A percentile compares a stretch with the other conserved stretches of the same genome.
phyloP scores from a whole-genome alignment of 92 coral and sea anemone species.

The Zoanthus solanderi region DNA sequence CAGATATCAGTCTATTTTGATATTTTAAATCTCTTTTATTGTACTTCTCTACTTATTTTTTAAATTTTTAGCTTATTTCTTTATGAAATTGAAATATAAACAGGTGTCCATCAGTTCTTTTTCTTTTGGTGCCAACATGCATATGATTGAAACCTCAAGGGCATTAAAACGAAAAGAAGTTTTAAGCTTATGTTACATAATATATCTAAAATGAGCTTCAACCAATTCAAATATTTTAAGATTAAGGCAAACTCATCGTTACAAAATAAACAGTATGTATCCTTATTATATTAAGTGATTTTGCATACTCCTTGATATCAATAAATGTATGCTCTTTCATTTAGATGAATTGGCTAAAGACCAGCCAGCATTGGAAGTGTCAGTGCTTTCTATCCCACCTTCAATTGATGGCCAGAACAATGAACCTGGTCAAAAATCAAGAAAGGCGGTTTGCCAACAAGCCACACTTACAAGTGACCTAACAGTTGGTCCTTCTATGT shows the following conservation, averaged over 20 bases:
- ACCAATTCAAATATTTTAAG: slow-evolving; percentile 17
- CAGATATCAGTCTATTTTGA: slow-evolving; percentile 15
- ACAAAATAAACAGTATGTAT: slow-evolving; percentile 5
- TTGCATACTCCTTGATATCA: slow-evolving; percentile 32
- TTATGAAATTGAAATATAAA: slow-evolving; percentile 4
- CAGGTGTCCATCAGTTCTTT: slow-evolving; percentile 11
- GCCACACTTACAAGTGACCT: slow-evolving; percentile 41
- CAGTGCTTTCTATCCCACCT: slow-evolving; percentile 22
- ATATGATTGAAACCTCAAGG: slow-evolving; percentile 23
- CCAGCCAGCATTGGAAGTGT: slow-evolving; percentile 19
- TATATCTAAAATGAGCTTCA: slow-evolving; percentile 12
- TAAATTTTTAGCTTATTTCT: slow-evolving; percentile 4
- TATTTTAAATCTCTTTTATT: background rate
- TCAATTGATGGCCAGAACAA: slow-evolving; percentile 14
- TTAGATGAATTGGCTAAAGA: slow-evolving; percentile 22
- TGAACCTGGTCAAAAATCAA: slow-evolving; percentile 26
- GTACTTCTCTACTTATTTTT: background rate
- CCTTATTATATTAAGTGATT: slow-evolving; percentile 14
- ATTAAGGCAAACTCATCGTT: background rate
- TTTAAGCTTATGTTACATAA: slow-evolving; percentile 22
- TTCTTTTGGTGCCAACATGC: slow-evolving; percentile 15
- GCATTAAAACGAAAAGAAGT: slow-evolving; percentile 5
- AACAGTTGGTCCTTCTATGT: slow-evolving; percentile 52
- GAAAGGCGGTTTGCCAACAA: slow-evolving; percentile 37
- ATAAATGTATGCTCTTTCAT: slow-evolving; percentile 9